These are phyloP conservation scores for Centropus bengalensis DNA, from an alignment of 2,113 vertebrate genomes.

Conservation along the genomic window DNA sequence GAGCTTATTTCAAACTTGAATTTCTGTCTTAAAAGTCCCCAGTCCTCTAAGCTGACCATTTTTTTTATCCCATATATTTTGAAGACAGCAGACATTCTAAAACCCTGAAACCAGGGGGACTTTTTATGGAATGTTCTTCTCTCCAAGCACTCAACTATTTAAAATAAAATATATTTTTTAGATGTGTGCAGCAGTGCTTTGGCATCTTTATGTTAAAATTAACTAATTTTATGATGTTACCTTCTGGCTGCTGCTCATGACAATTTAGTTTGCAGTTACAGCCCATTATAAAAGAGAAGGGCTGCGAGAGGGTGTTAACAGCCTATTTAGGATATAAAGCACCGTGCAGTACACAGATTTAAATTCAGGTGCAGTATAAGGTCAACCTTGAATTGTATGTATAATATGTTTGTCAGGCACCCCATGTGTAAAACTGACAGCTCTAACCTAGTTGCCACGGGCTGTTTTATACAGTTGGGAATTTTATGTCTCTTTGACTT, in stretches of 20 bases:
- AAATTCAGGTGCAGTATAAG: constrained; percentile 72
- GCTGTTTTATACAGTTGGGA: constrained; percentile 50
- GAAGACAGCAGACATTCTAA: neutral
- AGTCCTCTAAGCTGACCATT: neutral
- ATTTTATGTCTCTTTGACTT: constrained; percentile 66
- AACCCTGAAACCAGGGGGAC: neutral
- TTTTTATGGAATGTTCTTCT: constrained; percentile 13
- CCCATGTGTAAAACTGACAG: constrained; percentile 65
- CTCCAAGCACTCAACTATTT: constrained; percentile 14
- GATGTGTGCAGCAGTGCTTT: constrained; percentile 50
- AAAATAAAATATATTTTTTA: constrained; percentile 53
- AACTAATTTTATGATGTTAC: constrained; percentile 65
- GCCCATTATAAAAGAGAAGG: constrained; percentile 60
- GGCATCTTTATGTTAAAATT: constrained; percentile 66
- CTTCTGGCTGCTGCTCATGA: constrained; percentile 56
- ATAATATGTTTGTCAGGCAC: constrained; percentile 69
- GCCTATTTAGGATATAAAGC: constrained; percentile 65
- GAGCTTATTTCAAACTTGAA: neutral
- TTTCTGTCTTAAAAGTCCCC: neutral
- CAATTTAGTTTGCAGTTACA: constrained; percentile 57
- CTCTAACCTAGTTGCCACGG: constrained; percentile 61
- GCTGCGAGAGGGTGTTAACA: constrained; percentile 60
- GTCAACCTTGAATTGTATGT: constrained; percentile 64
- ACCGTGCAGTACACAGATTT: constrained; percentile 44
- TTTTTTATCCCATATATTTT: neutral